phyloP scores from a whole-genome alignment of 2,113 vertebrate genomes.

The Ornithorhynchus anatinus region DNA sequence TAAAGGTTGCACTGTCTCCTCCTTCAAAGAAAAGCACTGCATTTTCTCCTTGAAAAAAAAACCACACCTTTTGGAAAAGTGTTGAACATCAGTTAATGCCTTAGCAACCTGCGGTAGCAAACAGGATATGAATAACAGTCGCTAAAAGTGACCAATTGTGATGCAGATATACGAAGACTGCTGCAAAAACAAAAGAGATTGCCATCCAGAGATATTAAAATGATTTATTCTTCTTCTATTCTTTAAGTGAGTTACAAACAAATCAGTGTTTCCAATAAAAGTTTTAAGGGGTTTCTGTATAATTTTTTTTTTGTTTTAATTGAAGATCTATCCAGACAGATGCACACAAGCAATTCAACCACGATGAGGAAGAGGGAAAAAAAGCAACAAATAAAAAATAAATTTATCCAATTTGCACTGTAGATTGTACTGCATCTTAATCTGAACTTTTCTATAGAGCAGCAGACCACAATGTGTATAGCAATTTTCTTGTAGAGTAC shows the following conservation, averaged over 20 bases:
- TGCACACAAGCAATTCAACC: not conserved
- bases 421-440: accelerated
- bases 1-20: constrained; percentile 32
- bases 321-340: not conserved
- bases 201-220: constrained; percentile 35
- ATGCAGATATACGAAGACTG: constrained; percentile 40
- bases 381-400: accelerated
- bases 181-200: constrained; percentile 43
- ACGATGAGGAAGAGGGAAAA: not conserved
- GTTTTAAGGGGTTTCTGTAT: not conserved
- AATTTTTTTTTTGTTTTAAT: too few relatives aligned
- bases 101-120: constrained; percentile 50
- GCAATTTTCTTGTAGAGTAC: too few relatives aligned
- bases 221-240: constrained; percentile 35
- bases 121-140: constrained; percentile 28
- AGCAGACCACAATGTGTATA: not conserved
- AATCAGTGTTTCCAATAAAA: constrained; percentile 10
- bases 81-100: constrained; percentile 49
- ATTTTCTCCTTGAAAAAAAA: constrained; percentile 50
- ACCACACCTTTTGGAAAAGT: constrained; percentile 54
- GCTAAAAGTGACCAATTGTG: constrained; percentile 44
- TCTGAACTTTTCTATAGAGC: not conserved
- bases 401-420: accelerated
- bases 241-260: constrained; percentile 30
- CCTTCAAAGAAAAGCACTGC: constrained; percentile 38